These are phyloP conservation scores for Chrysocyon brachyurus DNA, from an alignment of 2,797 vertebrate species.

Conservation along the genomic window DNA sequence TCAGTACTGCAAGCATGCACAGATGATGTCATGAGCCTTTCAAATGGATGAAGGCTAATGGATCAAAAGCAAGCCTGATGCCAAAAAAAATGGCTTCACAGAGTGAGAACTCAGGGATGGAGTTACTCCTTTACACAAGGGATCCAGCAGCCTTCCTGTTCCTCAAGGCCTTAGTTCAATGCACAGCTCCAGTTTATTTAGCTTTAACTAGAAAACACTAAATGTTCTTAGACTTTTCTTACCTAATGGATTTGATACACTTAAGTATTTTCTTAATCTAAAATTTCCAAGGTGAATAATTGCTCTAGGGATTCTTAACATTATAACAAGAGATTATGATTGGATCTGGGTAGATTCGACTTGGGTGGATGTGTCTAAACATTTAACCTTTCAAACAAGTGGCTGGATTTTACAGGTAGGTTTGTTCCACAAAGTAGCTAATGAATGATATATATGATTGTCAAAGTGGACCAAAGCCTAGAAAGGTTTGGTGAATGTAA, in stretches of 20 bases:
- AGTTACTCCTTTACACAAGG: not conserved
- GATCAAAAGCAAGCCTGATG: conserved; percentile 69
- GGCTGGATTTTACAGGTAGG: conserved; percentile 22
- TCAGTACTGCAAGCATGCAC: conserved; percentile 35
- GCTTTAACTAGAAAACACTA: conserved; percentile 41
- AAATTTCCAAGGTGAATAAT: conserved; percentile 43
- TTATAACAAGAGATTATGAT: conserved; percentile 46
- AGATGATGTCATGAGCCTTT: conserved; percentile 69
- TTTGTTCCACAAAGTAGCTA: conserved; percentile 23
- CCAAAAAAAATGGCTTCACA: conserved; percentile 52
- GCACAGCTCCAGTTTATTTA: not conserved
- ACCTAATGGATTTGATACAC: conserved; percentile 31
- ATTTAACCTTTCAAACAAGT: not conserved
- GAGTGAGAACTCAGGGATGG: not conserved
- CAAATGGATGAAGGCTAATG: conserved; percentile 64
- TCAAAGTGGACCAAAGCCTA: not conserved
- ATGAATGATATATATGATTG: not conserved
- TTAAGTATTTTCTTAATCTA: conserved; percentile 56
- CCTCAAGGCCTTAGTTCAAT: not conserved
- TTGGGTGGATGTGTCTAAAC: not conserved
- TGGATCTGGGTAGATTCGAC: not conserved
- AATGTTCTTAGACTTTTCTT: conserved; percentile 63
- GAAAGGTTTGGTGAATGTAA: not conserved
- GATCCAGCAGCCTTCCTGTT: not conserved
- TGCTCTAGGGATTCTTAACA: conserved; percentile 53